Conservation (phyloP, 2,113 vertebrate genomes). For the Paramisgurnus dabryanus region DNA sequence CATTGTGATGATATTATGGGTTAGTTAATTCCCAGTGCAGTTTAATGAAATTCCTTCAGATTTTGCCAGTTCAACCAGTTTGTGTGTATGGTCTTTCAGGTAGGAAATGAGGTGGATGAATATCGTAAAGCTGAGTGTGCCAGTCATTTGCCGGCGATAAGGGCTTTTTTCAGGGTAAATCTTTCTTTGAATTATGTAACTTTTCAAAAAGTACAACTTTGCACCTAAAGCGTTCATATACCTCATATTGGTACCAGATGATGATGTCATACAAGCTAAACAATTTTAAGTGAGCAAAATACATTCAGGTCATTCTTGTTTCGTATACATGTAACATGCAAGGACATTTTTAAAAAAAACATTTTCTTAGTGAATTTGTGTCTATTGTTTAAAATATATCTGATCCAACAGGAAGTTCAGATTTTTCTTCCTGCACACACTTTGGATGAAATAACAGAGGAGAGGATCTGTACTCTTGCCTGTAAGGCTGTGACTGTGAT, state of each 20-base stretch:
- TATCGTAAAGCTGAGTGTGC: slow-evolving; percentile 48
- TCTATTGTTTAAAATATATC: neutral
- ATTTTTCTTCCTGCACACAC: slow-evolving; percentile 51
- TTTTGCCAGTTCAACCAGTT: neutral
- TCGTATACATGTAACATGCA: too few relatives aligned
- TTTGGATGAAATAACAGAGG: slow-evolving; percentile 53
- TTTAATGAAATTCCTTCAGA: neutral
- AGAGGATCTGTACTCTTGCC: slow-evolving; percentile 43
- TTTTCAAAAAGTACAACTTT: too few relatives aligned
- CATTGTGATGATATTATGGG: slow-evolving; percentile 68
- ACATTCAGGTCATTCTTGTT: too few relatives aligned
- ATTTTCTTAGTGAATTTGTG: too few relatives aligned
- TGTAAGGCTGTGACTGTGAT: slow-evolving; percentile 25
- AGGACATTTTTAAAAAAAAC: too few relatives aligned
- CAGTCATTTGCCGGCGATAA: slow-evolving; percentile 63
- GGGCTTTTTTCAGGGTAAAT: slow-evolving; percentile 68
- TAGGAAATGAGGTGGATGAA: slow-evolving; percentile 64
- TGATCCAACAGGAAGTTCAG: slow-evolving; percentile 54
- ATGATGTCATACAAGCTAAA: too few relatives aligned
- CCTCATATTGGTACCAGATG: too few relatives aligned
- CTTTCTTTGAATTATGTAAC: too few relatives aligned
- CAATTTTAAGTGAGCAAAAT: too few relatives aligned
- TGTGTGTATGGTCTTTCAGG: slow-evolving; percentile 51
- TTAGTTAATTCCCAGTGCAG: slow-evolving; percentile 49
- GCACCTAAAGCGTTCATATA: too few relatives aligned